Conservation (phyloP, 2,797 vertebrate species). For the Sparidentex hasta region DNA sequence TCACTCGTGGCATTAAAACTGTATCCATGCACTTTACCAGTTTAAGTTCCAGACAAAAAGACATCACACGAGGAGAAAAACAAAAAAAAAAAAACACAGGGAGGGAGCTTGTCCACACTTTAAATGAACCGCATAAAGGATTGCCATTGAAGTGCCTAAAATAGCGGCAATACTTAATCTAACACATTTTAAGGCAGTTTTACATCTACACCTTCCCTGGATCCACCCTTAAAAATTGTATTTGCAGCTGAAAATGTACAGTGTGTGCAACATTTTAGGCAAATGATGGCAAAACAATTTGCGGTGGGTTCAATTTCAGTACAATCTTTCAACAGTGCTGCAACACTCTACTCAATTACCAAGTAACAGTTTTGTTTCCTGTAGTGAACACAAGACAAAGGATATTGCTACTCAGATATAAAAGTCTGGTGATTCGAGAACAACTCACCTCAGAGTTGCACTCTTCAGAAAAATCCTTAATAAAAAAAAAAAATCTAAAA, state of each 20-base stretch:
- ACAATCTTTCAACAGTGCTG: slow-evolving; percentile 76
- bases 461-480: slow-evolving; percentile 52
- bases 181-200: slow-evolving; percentile 85
- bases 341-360: slow-evolving; percentile 63
- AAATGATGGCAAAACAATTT: slow-evolving; percentile 73
- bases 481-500: slow-evolving; percentile 52
- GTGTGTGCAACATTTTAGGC: slow-evolving; percentile 76
- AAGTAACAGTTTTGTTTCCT: slow-evolving; percentile 52
- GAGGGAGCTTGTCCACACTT: slow-evolving; percentile 45
- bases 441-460: slow-evolving; percentile 53
- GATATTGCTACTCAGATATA: slow-evolving; percentile 81
- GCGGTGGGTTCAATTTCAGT: slow-evolving; percentile 68
- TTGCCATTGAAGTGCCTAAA: slow-evolving; percentile 73
- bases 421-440: slow-evolving; percentile 71
- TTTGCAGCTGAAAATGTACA: slow-evolving; percentile 63
- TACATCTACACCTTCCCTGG: slow-evolving; percentile 68
- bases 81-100: slow-evolving; percentile 1
- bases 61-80: slow-evolving; percentile 58
- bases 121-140: slow-evolving; percentile 63
- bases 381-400: slow-evolving; percentile 74
- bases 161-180: slow-evolving; percentile 71
- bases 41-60: slow-evolving; percentile 72
- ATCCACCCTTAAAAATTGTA: slow-evolving; percentile 53
- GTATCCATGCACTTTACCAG: slow-evolving; percentile 60
- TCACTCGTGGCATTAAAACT: slow-evolving; percentile 53